Evolutionary conservation across 2,888 invertebrate species (phyloP), one percentile per base, ranked within the genome.

Genomic region (Portevinia maculata): DNA sequence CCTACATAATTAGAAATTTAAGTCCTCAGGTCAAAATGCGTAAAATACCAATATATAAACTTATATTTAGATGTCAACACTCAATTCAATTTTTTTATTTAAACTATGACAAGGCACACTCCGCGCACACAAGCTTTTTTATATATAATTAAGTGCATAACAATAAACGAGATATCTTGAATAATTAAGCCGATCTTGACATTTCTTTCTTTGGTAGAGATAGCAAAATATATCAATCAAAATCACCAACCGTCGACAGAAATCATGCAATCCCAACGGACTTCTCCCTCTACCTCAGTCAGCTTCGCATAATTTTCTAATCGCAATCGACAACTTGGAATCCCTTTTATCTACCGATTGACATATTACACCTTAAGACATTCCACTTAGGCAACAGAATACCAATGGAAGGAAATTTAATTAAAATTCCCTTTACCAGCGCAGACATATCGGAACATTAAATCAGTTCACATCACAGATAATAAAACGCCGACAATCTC

Each of bases 321-420:
- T 9, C n/a, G 32, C 65, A 44, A n/a, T 50, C 37, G 78, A 78
- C 78, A 78, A 50, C 37, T 57, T 39, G 70, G 64, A 78, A 78
- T 78, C 71, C 71, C 57, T 78, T 78, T 57, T 39, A 64, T 39
- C 24, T 34, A 21, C 78, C 78, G 78, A 78, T 78, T 71, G 78
- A 78, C 70, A 70, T 50, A 70, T 71, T 34, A 62, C 57, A 57
- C 15, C 44, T 52, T 30, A 30, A 34, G 76, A 62, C 70, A 62
- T 32, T 62, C 55, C 32, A 8, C 41, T 44, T 15, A 30, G 3
- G 53, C 37, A 3, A 17, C 32, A 21, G 57, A 57, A 75, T 67
- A 57, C 74, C 57, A 75, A 67, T 21, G 9, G 17, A 0, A 9
- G n/a, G 15, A 28, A 28, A 37, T 21, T 53, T 17, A 44, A 57